Percentiles rank a stretch among this genome's conserved stretches.
phyloP scores from a whole-genome alignment of 2,797 vertebrate genomes.

The Helarctos malayanus region DNA sequence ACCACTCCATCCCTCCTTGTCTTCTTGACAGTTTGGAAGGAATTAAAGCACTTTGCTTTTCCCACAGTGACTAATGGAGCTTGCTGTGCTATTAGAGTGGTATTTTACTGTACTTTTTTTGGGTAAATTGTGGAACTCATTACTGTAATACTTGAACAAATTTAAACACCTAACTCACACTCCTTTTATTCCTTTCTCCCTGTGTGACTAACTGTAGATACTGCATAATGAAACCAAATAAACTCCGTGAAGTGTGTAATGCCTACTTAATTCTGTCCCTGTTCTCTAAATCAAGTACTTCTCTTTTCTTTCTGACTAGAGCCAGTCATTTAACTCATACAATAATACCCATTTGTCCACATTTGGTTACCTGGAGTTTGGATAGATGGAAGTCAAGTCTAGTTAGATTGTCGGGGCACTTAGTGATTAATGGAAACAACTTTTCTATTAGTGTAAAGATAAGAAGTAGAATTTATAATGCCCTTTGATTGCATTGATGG shows the following conservation, averaged over 20 bases:
- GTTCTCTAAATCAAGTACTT: constrained; percentile 72
- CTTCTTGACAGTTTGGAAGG: constrained; percentile 69
- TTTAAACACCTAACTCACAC: constrained; percentile 80
- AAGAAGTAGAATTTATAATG: constrained; percentile 25
- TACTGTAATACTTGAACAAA: constrained; percentile 82
- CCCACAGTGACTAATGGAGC: constrained; percentile 74
- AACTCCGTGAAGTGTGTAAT: constrained; percentile 74
- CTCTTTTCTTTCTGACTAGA: constrained; percentile 46
- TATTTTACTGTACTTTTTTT: constrained; percentile 67
- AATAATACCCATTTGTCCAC: constrained; percentile 25
- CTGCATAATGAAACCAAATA: constrained; percentile 79
- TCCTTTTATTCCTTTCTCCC: constrained; percentile 74
- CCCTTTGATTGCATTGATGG: neutral
- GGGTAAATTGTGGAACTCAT: constrained; percentile 80
- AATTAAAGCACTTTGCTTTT: constrained; percentile 72
- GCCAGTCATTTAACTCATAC: constrained; percentile 32
- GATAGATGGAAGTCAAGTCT: neutral
- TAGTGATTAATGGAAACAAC: constrained; percentile 23
- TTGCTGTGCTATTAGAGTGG: constrained; percentile 68
- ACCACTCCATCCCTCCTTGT: neutral
- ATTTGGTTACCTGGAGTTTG: constrained; percentile 41
- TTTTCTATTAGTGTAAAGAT: neutral
- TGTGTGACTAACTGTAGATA: constrained; percentile 68
- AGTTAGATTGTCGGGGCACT: neutral
- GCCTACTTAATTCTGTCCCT: constrained; percentile 73